A percentile compares a stretch with the other conserved stretches of the same genome.
These are phyloP conservation scores for Hydrophis major DNA, from an alignment of 2,797 vertebrate species.

Conservation along the genomic window DNA sequence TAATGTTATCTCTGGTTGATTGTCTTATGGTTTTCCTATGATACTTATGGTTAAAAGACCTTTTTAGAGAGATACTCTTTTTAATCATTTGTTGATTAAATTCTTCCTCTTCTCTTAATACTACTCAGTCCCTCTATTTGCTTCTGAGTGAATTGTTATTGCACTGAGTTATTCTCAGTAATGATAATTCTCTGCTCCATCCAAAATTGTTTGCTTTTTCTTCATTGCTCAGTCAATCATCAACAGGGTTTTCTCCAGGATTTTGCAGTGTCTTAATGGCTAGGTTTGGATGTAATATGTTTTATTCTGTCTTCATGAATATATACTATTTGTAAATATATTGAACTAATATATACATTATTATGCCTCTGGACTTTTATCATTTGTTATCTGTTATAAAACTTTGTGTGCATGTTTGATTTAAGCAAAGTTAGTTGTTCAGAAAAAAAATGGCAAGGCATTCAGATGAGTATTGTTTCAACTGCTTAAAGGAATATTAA, in stretches of 20 bases:
- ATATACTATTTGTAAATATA: too few species aligned
- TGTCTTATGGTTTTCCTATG: neutral
- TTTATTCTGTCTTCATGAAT: too few species aligned
- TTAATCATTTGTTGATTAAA: neutral
- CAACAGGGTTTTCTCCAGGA: neutral
- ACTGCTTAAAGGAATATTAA: too few species aligned
- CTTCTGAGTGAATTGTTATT: neutral
- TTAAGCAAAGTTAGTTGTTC: too few species aligned
- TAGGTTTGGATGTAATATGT: too few species aligned
- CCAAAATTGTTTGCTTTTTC: neutral
- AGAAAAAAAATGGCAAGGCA: too few species aligned
- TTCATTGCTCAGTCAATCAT: neutral
- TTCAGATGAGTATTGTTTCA: too few species aligned
- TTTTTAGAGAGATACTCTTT: neutral
- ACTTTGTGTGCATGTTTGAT: too few species aligned
- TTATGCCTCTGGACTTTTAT: too few species aligned
- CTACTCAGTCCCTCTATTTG: neutral
- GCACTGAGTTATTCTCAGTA: neutral
- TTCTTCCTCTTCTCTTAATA: neutral
- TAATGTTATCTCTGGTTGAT: neutral
- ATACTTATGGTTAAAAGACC: neutral
- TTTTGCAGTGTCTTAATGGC: neutral
- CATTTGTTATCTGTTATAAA: too few species aligned
- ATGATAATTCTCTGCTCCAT: neutral
- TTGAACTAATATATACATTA: too few species aligned